Percentiles rank a stretch among this genome's conserved stretches.
phyloP scores from a whole-genome alignment of 2,888 invertebrate species.

The Malthinus seriepunctatus region DNA sequence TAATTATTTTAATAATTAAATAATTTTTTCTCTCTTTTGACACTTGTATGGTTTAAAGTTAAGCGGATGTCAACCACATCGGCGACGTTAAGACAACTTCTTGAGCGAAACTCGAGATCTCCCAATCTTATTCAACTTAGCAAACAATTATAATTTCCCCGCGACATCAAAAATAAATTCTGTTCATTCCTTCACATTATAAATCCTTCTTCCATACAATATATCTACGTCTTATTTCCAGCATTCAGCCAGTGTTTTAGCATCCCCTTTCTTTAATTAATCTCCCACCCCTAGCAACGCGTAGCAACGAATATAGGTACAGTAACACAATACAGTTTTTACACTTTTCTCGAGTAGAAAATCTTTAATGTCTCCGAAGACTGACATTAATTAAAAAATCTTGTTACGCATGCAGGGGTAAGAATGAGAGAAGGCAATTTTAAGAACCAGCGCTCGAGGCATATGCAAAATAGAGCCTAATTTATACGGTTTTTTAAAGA shows the following conservation, averaged over 20 bases:
- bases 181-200: slow-evolving; percentile 52
- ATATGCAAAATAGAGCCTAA: slow-evolving; percentile 48
- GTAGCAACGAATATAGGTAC: slow-evolving; percentile 54
- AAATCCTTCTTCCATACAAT: slow-evolving; percentile 56
- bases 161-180: slow-evolving; percentile 54
- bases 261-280: slow-evolving; percentile 57
- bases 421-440: slow-evolving; percentile 43
- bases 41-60: slow-evolving; percentile 13
- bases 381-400: slow-evolving; percentile 56
- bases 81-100: slow-evolving; percentile 27
- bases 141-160: slow-evolving; percentile 49
- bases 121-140: slow-evolving; percentile 32
- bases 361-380: slow-evolving; percentile 51
- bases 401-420: slow-evolving; percentile 52
- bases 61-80: slow-evolving; percentile 20
- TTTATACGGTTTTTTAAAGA: slow-evolving; percentile 42
- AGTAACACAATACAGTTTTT: slow-evolving; percentile 55
- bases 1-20: slow-evolving; percentile 2
- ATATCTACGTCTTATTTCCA: slow-evolving; percentile 55
- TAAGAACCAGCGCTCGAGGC: slow-evolving; percentile 43
- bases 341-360: slow-evolving; percentile 48
- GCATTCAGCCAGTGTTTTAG: slow-evolving; percentile 54
- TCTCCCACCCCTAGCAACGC: slow-evolving; percentile 53
- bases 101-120: slow-evolving; percentile 25
- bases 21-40: not conserved